Conservation (phyloP, 1,140 invertebrate species). For the Drosophila dunni region DNA sequence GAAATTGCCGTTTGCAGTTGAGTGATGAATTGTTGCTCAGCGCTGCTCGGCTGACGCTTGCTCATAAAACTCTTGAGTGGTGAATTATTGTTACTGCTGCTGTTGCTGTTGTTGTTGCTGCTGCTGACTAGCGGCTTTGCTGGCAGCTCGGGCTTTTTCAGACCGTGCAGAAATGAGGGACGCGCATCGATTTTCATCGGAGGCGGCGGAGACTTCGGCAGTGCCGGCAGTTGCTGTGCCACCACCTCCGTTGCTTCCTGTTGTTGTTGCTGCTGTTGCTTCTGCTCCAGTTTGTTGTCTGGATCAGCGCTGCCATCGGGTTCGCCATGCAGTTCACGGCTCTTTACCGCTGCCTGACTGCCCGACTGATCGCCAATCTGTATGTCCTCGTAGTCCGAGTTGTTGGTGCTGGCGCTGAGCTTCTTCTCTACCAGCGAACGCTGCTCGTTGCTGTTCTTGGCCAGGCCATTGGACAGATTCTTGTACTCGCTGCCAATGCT, state of each 20-base stretch:
- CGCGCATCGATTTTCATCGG: conserved; percentile 86
- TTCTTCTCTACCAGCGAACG: conserved; percentile 70
- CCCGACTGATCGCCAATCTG: conserved; percentile 74
- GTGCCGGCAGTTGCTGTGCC: conserved; percentile 85
- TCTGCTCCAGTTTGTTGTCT: conserved; percentile 86
- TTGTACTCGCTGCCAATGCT: conserved; percentile 81
- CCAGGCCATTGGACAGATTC: conserved; percentile 46
- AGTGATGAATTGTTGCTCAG: conserved; percentile 85
- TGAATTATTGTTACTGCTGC: conserved; percentile 26
- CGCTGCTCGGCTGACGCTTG: conserved; percentile 63
- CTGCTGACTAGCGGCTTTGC: conserved; percentile 86
- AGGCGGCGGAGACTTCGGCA: conserved; percentile 87
- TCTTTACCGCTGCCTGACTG: conserved; percentile 85
- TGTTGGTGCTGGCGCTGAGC: conserved; percentile 79
- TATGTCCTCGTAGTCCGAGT: conserved; percentile 84
- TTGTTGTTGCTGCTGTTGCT: conserved; percentile 41
- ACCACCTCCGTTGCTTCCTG: conserved; percentile 19
- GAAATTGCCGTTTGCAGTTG: conserved; percentile 85
- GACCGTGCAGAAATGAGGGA: conserved; percentile 89
- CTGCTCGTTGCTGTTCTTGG: conserved; percentile 36
- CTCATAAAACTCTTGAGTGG: conserved; percentile 65
- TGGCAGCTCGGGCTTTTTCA: conserved; percentile 88
- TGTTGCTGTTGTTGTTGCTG: conserved; percentile 45
- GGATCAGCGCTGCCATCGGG: conserved; percentile 92
- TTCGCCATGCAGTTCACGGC: conserved; percentile 91